A percentile compares a stretch with the other conserved stretches of the same genome.
These are phyloP conservation scores for Mastomys coucha DNA, from an alignment of 2,113 vertebrate genomes.

Conservation along the genomic window DNA sequence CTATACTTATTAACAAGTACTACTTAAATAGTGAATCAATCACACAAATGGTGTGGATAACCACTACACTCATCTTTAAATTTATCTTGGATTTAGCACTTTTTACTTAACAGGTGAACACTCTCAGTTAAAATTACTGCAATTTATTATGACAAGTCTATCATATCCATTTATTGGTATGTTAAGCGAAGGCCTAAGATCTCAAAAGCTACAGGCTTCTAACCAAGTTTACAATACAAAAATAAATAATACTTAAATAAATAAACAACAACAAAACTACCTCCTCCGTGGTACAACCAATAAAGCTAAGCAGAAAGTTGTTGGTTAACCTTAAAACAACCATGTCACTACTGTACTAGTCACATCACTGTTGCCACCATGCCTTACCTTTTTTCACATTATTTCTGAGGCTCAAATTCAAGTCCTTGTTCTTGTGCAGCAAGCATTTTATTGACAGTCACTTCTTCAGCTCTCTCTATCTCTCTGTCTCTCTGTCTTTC, in stretches of 20 bases:
- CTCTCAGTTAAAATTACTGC: conserved; percentile 7
- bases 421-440: neutral
- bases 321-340: neutral
- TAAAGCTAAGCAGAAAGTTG: neutral
- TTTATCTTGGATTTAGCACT: neutral
- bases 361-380: neutral
- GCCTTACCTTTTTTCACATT: no score
- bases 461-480: neutral
- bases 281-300: neutral
- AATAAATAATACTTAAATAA: no score
- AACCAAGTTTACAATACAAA: no score
- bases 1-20: neutral
- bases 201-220: neutral
- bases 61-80: neutral
- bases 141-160: neutral
- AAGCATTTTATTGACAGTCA: neutral
- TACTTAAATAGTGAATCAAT: neutral
- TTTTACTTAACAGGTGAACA: neutral
- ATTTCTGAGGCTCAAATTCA: neutral
- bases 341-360: neutral
- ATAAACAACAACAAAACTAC: no score
- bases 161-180: neutral
- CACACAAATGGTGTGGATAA: neutral
- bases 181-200: neutral
- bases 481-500: fast-evolving